Conservation (phyloP, 2,113 vertebrate species). For the Elgaria multicarinata region DNA sequence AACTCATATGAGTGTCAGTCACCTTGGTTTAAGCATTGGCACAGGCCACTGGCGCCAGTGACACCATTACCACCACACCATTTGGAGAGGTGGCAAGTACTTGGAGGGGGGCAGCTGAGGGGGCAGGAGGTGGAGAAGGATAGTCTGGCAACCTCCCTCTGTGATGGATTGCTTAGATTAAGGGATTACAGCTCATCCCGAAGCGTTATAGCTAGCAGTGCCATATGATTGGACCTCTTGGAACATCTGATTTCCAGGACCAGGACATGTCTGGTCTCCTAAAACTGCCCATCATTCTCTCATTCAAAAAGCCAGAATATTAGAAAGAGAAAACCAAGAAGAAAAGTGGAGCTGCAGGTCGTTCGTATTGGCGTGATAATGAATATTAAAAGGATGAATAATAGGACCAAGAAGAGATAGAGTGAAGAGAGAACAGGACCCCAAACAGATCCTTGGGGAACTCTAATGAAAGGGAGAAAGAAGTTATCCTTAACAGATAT, state of each 20-base stretch:
- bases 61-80: too few relatives aligned
- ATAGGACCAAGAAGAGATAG: background rate
- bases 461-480: background rate
- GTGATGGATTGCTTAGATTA: background rate
- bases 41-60: too few relatives aligned
- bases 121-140: background rate
- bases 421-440: background rate
- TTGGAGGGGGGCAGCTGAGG: background rate
- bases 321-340: conserved; percentile 5
- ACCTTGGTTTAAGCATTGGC: background rate
- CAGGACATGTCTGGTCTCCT: background rate
- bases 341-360: background rate
- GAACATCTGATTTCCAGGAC: background rate
- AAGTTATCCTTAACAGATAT: too few relatives aligned
- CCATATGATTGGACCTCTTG: background rate
- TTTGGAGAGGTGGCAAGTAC: background rate
- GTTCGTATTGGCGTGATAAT: too few relatives aligned
- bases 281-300: background rate
- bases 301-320: background rate
- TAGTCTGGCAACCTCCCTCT: background rate
- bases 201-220: background rate
- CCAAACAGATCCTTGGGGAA: background rate
- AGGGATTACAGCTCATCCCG: background rate
- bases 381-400: background rate
- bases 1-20: fast-evolving